Evolutionary conservation across 2,113 vertebrate genomes (phyloP).

Genomic region (Columbina picui): DNA sequence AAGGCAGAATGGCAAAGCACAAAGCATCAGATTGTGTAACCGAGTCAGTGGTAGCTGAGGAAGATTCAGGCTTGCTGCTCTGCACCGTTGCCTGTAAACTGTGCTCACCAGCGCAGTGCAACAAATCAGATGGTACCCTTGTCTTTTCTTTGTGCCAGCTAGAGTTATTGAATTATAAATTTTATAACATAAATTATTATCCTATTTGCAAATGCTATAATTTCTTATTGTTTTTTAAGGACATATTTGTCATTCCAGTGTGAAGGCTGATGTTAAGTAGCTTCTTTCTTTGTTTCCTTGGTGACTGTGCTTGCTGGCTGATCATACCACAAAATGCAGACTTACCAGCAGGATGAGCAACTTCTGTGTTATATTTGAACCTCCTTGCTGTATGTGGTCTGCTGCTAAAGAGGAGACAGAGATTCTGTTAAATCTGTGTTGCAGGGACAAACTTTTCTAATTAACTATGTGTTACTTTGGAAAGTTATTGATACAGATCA

Average conservation of each 20-base stretch:
- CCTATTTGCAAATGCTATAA: slow-evolving; percentile 47
- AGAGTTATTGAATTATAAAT: slow-evolving; percentile 47
- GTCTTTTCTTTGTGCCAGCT: background rate
- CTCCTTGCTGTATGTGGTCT: background rate
- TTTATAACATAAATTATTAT: slow-evolving; percentile 41
- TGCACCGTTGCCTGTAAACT: background rate
- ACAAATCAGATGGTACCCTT: background rate
- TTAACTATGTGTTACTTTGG: background rate
- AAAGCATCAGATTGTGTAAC: background rate
- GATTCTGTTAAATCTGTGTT: background rate
- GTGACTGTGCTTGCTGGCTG: slow-evolving; percentile 21
- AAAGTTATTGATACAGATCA: background rate
- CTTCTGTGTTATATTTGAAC: background rate
- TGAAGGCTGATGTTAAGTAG: background rate
- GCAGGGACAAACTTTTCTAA: background rate
- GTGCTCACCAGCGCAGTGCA: background rate
- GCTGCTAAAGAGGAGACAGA: background rate
- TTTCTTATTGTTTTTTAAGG: background rate
- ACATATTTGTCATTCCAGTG: slow-evolving; percentile 4
- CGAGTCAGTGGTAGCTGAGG: background rate
- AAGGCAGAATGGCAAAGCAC: background rate
- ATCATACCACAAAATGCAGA: background rate
- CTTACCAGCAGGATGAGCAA: background rate
- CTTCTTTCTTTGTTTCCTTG: slow-evolving; percentile 64
- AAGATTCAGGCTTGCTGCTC: slow-evolving; percentile 20